A percentile compares a stretch with the other conserved stretches of the same genome.
phyloP scores from a whole-genome alignment of 2,888 invertebrate species.

The Noctua pronuba region DNA sequence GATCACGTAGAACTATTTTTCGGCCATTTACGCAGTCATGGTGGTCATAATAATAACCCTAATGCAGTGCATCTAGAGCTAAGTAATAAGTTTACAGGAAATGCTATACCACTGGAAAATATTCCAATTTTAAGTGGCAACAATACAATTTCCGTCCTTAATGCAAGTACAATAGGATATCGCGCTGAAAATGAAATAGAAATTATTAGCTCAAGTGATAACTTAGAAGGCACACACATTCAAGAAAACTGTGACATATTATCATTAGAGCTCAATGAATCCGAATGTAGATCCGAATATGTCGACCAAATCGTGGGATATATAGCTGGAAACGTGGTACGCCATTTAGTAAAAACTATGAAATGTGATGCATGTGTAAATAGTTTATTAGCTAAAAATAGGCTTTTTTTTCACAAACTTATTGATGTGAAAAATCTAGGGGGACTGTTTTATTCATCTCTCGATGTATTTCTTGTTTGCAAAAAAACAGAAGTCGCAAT shows the following conservation, averaged over 20 bases:
- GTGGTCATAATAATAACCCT: conserved; percentile 16
- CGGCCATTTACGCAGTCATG: conserved; percentile 7
- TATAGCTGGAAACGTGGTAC: conserved; percentile 2
- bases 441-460: conserved; percentile 8
- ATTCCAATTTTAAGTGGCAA: conserved; percentile 13
- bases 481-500: conserved; percentile 5
- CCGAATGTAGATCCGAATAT: conserved; percentile 11
- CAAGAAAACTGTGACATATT: conserved; percentile 20
- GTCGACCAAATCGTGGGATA: conserved; percentile 3
- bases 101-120: conserved; percentile 9
- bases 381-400: conserved; percentile 3
- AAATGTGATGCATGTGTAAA: conserved; percentile 7
- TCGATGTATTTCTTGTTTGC: conserved; percentile 10
- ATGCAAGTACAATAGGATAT: neutral
- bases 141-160: neutral
- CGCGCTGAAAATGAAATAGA: conserved; percentile 14
- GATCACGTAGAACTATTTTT: conserved; percentile 3
- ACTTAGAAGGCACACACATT: neutral
- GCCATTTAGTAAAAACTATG: conserved; percentile 9
- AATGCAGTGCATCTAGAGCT: conserved; percentile 13
- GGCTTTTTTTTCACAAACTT: conserved; percentile 1
- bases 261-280: conserved; percentile 12
- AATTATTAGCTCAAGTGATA: neutral
- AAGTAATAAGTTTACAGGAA: conserved; percentile 11
- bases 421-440: neutral